Evolutionary conservation across 2,113 vertebrate genomes (phyloP), one percentile per base, ranked within the genome.

Genomic region (Cephalopterus ornatus): DNA sequence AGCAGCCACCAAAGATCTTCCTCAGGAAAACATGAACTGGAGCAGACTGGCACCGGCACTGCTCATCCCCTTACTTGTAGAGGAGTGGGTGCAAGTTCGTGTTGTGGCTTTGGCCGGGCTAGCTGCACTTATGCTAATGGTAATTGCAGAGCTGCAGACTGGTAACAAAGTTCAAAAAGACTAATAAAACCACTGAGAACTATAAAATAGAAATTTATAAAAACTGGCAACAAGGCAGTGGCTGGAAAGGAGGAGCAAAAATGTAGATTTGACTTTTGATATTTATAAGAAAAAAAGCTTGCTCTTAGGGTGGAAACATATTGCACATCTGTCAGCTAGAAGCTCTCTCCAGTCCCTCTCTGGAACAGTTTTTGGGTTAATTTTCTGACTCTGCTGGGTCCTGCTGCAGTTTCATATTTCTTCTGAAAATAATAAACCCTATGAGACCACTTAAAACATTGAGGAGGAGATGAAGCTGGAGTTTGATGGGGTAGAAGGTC

Each of bases 1-100:
- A 89, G 52, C 46, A 82, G 42, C 14, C 16, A 82, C 39, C 27
- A 68, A 39, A 75, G 68, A 27, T 63, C 22, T 71, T 75, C 61
- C 35, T 63, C 42, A 42, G 61, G 65, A 87, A 87, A 92, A 67
- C 0, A 0, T 1, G 2, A 67, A 39, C 14, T 39, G 2, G 30
- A 85, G 33, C 39, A 79, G 70, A 42, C 2, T 8, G 2, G 22
- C 28, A 44, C 1, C 1, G 30, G 11, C 33, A 15, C 32, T n/a
- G 42, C n/a, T 72, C 21, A n/a, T 15, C 0, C 0, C 9, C 23
- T 33, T 4, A 1, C 6, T 23, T 23, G 12, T 9, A 41, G 17
- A 74, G 26, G 5, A 5, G 3, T 39, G 6, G 7, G 3, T 39
- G 5, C 11, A 41, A 18, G 26, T 19, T 77, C 37, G 26, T 2